These are phyloP conservation scores for Mamestra brassicae DNA, from an alignment of 2,888 invertebrate genomes.

Conservation along the genomic window DNA sequence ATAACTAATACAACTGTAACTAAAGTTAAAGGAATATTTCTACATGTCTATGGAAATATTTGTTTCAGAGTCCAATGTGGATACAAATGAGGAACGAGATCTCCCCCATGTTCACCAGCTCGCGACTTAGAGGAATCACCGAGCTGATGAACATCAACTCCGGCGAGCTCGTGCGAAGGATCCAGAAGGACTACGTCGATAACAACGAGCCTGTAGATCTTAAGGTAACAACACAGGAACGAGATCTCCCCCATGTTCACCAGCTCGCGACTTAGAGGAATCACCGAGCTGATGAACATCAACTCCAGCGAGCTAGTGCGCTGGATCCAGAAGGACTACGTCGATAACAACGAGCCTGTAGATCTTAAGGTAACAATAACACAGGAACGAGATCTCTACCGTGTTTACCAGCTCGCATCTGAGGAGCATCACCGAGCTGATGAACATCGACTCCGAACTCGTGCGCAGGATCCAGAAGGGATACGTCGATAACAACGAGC, in stretches of 20 bases:
- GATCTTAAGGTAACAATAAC: slow-evolving; percentile 78
- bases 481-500: slow-evolving; percentile 72
- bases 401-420: slow-evolving; percentile 81
- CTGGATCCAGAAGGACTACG: slow-evolving; percentile 77
- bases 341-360: slow-evolving; percentile 73
- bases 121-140: slow-evolving; percentile 75
- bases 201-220: slow-evolving; percentile 74
- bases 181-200: slow-evolving; percentile 77
- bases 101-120: slow-evolving; percentile 81
- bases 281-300: slow-evolving; percentile 82
- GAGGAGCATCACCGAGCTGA: slow-evolving; percentile 77
- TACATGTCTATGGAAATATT: neutral
- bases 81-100: slow-evolving; percentile 76
- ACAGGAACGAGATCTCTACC: slow-evolving; percentile 77
- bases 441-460: slow-evolving; percentile 82
- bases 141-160: slow-evolving; percentile 84
- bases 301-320: slow-evolving; percentile 78
- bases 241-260: slow-evolving; percentile 83
- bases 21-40: no score
- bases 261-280: slow-evolving; percentile 73
- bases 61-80: slow-evolving; percentile 81
- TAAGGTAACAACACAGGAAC: slow-evolving; percentile 77
- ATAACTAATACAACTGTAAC: no score
- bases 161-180: slow-evolving; percentile 76
- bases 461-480: slow-evolving; percentile 79